phyloP scores from a whole-genome alignment of 2,888 invertebrate species.

The Dryococelus australis region DNA sequence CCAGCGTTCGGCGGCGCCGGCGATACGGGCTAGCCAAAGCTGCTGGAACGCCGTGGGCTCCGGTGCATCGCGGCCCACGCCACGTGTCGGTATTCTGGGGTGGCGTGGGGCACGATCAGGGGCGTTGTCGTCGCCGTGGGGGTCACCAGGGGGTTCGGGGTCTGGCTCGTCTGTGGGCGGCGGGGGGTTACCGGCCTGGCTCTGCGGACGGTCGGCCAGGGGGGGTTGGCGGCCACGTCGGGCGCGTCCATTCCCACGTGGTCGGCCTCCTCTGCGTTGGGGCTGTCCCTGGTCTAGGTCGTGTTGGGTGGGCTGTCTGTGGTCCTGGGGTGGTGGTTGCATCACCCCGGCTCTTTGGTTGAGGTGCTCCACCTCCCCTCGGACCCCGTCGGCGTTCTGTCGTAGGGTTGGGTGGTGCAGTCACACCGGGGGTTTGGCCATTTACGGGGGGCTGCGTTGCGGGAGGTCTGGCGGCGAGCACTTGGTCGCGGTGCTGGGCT shows the following conservation, averaged over 20 bases:
- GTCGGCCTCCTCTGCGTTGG: no score
- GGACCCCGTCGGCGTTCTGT: no score
- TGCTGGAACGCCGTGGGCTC: not conserved
- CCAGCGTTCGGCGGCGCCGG: not conserved
- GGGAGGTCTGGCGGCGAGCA: no score
- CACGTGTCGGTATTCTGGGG: not conserved
- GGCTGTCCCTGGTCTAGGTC: no score
- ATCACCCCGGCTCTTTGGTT: no score
- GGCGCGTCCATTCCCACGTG: not conserved
- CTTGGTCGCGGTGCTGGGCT: no score
- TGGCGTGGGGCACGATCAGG: not conserved
- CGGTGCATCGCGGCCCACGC: not conserved
- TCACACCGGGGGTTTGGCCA: no score
- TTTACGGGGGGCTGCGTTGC: no score
- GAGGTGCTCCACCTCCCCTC: no score
- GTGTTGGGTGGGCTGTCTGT: no score
- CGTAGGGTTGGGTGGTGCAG: no score
- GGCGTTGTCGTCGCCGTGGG: not conserved
- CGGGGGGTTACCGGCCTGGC: not conserved
- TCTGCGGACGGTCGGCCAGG: not conserved
- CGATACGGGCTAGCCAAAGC: not conserved
- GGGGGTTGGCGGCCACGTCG: not conserved
- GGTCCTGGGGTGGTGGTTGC: no score
- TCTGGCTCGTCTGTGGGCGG: not conserved
- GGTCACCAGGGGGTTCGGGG: not conserved